These are phyloP conservation scores for Alcedo quadribrachys DNA, from an alignment of 2,797 vertebrate genomes.

Conservation along the genomic window DNA sequence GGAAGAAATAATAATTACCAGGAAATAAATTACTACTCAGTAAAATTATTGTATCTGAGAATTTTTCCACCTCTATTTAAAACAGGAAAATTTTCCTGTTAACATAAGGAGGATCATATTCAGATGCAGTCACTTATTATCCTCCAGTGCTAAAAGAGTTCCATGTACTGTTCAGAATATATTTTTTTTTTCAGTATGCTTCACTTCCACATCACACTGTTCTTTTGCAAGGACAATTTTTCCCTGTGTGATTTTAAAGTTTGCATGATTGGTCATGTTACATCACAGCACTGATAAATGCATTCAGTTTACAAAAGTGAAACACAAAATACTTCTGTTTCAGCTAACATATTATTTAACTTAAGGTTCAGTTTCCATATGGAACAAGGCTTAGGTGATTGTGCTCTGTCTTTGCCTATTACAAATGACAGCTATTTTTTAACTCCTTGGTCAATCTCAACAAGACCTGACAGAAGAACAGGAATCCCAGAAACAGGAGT, in stretches of 20 bases:
- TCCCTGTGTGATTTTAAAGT: background rate
- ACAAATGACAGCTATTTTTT: conserved; percentile 9
- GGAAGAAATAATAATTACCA: background rate
- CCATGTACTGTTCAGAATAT: background rate
- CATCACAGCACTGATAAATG: background rate
- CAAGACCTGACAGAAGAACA: conserved; percentile 2
- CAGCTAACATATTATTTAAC: background rate
- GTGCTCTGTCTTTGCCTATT: background rate
- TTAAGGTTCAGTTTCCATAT: background rate
- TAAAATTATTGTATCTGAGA: background rate
- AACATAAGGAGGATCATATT: background rate
- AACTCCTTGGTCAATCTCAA: background rate
- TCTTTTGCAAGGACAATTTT: background rate
- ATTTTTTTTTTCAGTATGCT: background rate
- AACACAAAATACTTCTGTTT: background rate
- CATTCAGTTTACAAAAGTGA: background rate
- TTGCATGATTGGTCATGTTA: background rate
- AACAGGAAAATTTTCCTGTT: background rate
- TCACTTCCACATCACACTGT: background rate
- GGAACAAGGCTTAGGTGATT: background rate
- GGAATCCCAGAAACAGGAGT: background rate
- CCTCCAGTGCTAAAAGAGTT: background rate
- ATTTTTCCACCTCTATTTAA: background rate
- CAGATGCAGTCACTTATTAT: background rate
- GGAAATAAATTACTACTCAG: background rate